phyloP scores from a whole-genome alignment of 2,113 vertebrate genomes.

The Choloepus hoffmanni region DNA sequence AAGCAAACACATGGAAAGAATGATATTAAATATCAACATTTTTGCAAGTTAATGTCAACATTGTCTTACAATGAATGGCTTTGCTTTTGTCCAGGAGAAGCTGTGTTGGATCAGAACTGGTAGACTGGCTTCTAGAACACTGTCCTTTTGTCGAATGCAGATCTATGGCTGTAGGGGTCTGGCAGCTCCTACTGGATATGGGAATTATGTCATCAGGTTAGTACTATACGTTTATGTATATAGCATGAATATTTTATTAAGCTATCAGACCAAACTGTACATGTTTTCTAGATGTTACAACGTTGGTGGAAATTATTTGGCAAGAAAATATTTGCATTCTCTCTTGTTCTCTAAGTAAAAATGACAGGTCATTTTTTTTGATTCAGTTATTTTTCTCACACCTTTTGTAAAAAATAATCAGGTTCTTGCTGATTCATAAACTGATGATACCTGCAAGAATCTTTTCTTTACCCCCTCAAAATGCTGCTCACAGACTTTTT shows the following conservation, averaged over 20 bases:
- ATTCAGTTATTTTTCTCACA: slow-evolving; percentile 41
- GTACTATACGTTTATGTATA: slow-evolving; percentile 53
- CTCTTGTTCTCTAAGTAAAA: slow-evolving; percentile 72
- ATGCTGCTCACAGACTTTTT: slow-evolving; percentile 28
- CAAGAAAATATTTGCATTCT: slow-evolving; percentile 52
- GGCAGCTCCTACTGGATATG: slow-evolving; percentile 98
- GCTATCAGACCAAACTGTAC: not conserved
- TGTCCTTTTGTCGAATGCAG: slow-evolving; percentile 95
- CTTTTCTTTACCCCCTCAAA: not conserved
- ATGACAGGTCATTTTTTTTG: slow-evolving; percentile 44
- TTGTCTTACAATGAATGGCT: not conserved
- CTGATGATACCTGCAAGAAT: not conserved
- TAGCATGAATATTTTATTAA: not conserved
- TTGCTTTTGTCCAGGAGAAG: slow-evolving; percentile 90
- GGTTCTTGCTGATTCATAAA: slow-evolving; percentile 43
- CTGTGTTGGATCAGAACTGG: slow-evolving; percentile 96
- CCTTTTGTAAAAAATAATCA: slow-evolving; percentile 56
- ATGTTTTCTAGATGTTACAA: slow-evolving; percentile 20
- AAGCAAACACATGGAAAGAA: not conserved
- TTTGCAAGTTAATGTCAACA: not conserved
- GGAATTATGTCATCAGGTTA: slow-evolving; percentile 96
- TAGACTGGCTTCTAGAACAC: slow-evolving; percentile 97
- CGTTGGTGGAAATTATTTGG: slow-evolving; percentile 5
- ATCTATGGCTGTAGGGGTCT: slow-evolving; percentile 93
- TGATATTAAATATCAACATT: not conserved